Base-by-base conservation (phyloP, 1,140 invertebrate genomes). In the Magallana gigas region DNA sequence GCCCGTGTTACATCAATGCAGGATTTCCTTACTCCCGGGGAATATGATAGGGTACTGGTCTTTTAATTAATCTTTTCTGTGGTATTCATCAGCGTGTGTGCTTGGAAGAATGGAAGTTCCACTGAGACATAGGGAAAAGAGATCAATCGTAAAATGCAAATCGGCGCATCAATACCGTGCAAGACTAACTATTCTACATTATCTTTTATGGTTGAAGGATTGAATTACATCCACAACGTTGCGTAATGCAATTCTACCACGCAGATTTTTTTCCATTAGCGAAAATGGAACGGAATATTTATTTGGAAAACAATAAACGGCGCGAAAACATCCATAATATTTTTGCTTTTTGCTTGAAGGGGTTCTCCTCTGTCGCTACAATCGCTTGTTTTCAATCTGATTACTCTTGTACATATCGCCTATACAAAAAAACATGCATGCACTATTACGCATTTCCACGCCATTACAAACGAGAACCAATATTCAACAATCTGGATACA, bases 261-360 rank as follows among this genome's bases (percentile, higher is more conserved):
- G 68, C 68, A 29, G 23, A 76, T 36, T 76, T 71, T 48, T 76
- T 76, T 18, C 68, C 68, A 76, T 76, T 76, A 76, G 68, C 23
- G 23, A 76, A 76, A 76, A 76, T 76, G 68, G 68, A 76, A 76
- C 68, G 68, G 68, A 29, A 76, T 76, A 23, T 76, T 76, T 36
- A 76, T 76, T 76, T 76, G 68, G 23, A 76, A 76, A 76, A 76
- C 68, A 76, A 76, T 76, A 76, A 76, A 36, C 68, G 23, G 68
- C 68, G 68, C 23, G 68, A 76, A 76, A 76, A 76, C 68, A 76
- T 76, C 68, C 68, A 76, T 76, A 76, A 29, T 29, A 29, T 76
- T 76, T 71, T 64, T 64, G 16, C 14, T 36, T 76, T 76, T 76
- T 76, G 68, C 68, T 76, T 12, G 23, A 11, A 36, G 68, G 23